Evolutionary conservation across 2,113 vertebrate genomes (phyloP), one percentile per base, ranked within the genome.

Genomic region (Hippolais icterina): DNA sequence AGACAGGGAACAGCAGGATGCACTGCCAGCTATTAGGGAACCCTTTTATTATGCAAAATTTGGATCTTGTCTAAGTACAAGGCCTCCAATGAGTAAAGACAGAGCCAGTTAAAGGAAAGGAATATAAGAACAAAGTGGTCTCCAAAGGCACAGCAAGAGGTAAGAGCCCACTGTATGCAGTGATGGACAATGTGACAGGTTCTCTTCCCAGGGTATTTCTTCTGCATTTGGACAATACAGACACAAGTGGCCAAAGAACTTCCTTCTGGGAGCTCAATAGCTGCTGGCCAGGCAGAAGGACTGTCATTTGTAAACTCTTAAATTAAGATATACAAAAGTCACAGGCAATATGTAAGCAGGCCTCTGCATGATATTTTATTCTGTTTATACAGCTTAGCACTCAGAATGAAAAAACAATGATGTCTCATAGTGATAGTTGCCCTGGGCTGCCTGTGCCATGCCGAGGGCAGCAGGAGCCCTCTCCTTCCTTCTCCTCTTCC

Each of bases 11-110:
- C 89, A 96, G 89, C 87, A 94, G 96, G 91, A 96, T 54, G 79
- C 91, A 86, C 52, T 91, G 76, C 47, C 3, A 5, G 79, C 93
- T 93, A 92, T 90, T 90, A 94, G 64, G 79, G 83, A 93, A 47
- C 23, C 41, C 87, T 93, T 96, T 97, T 94, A 85, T 96, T 85
- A 96, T 94, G 94, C 78, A 95, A 94, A 96, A 92, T 88, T 80
- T 87, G 63, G 75, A 79, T 85, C 66, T 90, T 88, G 90, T 91
- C 87, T 85, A 80, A 87, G 84, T 93, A 88, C 92, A 83, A 83
- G 90, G 71, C 42, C 68, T 86, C 83, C 72, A 80, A 74, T 60
- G 44, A 86, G 75, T 77, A 91, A 95, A 90, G 79, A 83, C 82
- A 94, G 84, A 94, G 56, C 4, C 70, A 71, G 77, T 80, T 94